phyloP scores from a whole-genome alignment of 2,888 invertebrate genomes.

The Dendrolimus houi region DNA sequence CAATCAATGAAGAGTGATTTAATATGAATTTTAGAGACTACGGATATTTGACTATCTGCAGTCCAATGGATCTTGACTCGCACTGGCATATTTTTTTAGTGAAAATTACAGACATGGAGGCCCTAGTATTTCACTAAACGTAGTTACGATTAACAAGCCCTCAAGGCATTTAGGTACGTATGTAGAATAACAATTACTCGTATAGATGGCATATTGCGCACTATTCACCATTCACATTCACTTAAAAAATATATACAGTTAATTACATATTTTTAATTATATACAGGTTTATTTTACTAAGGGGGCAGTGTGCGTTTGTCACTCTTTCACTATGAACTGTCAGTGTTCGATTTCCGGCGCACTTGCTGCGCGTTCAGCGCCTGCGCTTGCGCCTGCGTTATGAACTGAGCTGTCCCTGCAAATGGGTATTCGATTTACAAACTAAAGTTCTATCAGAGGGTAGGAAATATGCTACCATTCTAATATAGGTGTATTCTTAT shows the following conservation, averaged over 20 bases:
- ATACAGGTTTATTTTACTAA: neutral
- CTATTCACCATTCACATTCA: slow-evolving; percentile 4
- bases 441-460: no score
- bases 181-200: slow-evolving; percentile 24
- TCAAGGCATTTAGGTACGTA: slow-evolving; percentile 22
- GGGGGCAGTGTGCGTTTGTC: slow-evolving; percentile 23
- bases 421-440: slow-evolving; percentile 6
- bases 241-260: slow-evolving; percentile 31
- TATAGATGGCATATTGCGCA: slow-evolving; percentile 26
- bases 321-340: slow-evolving; percentile 59
- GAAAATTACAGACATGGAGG: no score
- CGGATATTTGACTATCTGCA: no score
- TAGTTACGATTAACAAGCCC: neutral
- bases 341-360: slow-evolving; percentile 68
- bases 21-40: no score
- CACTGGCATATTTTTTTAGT: no score
- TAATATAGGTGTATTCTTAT: no score
- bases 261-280: slow-evolving; percentile 29
- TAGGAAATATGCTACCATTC: no score
- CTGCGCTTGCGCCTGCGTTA: slow-evolving; percentile 59
- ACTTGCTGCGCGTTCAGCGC: slow-evolving; percentile 60
- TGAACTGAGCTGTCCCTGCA: slow-evolving; percentile 60
- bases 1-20: no score
- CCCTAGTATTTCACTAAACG: neutral
- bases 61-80: no score